Evolutionary conservation across 2,888 invertebrate genomes (phyloP).

Genomic region (Eudemis profundana): DNA sequence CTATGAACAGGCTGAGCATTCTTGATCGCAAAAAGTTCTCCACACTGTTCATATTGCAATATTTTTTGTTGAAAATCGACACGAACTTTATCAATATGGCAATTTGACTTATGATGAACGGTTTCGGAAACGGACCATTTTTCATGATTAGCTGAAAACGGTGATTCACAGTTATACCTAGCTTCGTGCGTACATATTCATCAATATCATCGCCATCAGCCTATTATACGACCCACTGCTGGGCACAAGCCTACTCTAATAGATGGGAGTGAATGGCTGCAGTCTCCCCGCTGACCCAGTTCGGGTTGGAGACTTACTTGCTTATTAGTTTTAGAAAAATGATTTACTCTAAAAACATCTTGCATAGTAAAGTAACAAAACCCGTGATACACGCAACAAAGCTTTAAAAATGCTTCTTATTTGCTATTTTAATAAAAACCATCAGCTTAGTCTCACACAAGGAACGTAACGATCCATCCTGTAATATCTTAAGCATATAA

Average conservation of each 20-base stretch:
- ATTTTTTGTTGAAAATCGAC: constrained; percentile 23
- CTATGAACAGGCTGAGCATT: constrained; percentile 56
- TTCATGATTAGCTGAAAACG: background rate
- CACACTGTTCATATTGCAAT: constrained; percentile 15
- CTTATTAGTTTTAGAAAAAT: no score
- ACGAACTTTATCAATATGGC: background rate
- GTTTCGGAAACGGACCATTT: constrained; percentile 15
- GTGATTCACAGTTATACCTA: no score
- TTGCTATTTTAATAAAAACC: constrained; percentile 23
- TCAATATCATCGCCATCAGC: no score
- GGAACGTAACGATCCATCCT: constrained; percentile 50
- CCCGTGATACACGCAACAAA: background rate
- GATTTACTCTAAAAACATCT: no score
- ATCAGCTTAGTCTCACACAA: constrained; percentile 27
- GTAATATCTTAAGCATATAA: constrained; percentile 57
- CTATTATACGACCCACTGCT: no score
- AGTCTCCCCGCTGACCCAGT: no score
- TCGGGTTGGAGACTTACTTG: no score
- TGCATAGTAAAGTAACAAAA: no score
- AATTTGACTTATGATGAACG: constrained; percentile 23
- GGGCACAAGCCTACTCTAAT: no score
- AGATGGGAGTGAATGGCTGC: no score
- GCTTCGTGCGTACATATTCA: no score
- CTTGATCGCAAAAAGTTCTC: constrained; percentile 39
- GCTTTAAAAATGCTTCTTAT: background rate